Base-by-base conservation (phyloP, 2,113 vertebrate species). In the Semicossyphus pulcher region DNA sequence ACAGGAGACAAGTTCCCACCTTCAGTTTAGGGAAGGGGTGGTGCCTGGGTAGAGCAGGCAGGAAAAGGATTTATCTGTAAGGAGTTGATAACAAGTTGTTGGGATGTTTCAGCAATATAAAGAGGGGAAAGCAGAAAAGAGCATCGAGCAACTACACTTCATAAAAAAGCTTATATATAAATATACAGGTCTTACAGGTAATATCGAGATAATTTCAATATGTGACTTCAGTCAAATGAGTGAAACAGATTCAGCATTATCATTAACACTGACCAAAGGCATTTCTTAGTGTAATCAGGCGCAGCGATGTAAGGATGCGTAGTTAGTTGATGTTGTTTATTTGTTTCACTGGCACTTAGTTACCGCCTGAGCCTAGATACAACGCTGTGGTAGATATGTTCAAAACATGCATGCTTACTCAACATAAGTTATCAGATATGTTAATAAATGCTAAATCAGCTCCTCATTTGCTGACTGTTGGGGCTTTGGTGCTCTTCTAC, bases 401-500 rank as follows among this genome's bases (percentile, higher is more conserved):
- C 18, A 48, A 20, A 41, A 21, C 18, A 52, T 15, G 9, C 0
- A 58, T 21, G n/a, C 49, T 76, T 63, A 16, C 37, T 60, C 15
- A 59, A 16, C 58, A 34, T 44, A n/a, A 61, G 21, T 16, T 29
- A 61, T 59, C 14, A 45, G 39, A 53, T 56, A 11, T 54, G 21
- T 32, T 20, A 18, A 20, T 74, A 41, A 59, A 36, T 49, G 20
- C 41, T 21, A 79, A 44, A 71, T 63, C 37, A 60, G 21, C 34
- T 73, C 49, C 52, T 78, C 32, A 7, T 80, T 70, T 61, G 72
- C 56, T 64, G 53, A 69, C 44, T 74, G 64, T 60, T 20, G 0
- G 23, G 63, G 82, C 86, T 89, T 89, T 85, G 44, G 76, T 84
- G 80, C 52, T 68, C 67, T 44, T 56, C 64, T 78, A 63, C 64